Evolutionary conservation across 1,140 invertebrate genomes (phyloP), one percentile per base, ranked within the genome.

Genomic region (Holcopasites calliopsidis): DNA sequence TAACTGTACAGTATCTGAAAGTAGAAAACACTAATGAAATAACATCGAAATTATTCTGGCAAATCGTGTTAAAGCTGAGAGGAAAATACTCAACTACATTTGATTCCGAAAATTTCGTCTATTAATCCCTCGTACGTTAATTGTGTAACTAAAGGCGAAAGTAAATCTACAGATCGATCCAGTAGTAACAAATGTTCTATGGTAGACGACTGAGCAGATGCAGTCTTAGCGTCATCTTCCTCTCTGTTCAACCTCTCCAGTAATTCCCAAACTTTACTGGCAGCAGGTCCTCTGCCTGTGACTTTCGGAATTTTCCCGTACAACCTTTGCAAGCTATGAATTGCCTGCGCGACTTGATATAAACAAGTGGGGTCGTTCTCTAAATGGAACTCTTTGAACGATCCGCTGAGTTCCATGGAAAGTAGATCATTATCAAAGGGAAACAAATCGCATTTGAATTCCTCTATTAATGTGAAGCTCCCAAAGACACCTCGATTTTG

Each of bases 111-210:
- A 79, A 97, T 94, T 92, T 97, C 96, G 92, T 99, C 99, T 82
- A 99, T 97, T 13, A 99, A 92, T 21, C 98, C 99, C 92, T 99
- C 98, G 88, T 99, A 99, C 0, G 98, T 99, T 21, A 99, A 93
- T 86, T 99, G 99, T 0, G 97, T 99, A 1, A 97, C 94, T 76
- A 99, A 91, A 4, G 98, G 97, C 40, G 97, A 97, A 7, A 99
- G 93, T 60, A 99, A 94, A 93, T 99, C 99, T 18, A 99, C 94
- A 61, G 95, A 95, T 40, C 98, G 92, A 92, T 99, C 98, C 1
- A 99, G 89, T 18, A 99, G 77, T 23, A 99, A 92, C 10, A 99
- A 92, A 89, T 97, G 96, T 88, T 99, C 97, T 33, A 99, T 98
- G 82, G 50, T 86, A 65, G 61, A 89, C 64, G 91, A 58, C 86